phyloP scores from a whole-genome alignment of 2,888 invertebrate genomes.

The Mythimna pallens region DNA sequence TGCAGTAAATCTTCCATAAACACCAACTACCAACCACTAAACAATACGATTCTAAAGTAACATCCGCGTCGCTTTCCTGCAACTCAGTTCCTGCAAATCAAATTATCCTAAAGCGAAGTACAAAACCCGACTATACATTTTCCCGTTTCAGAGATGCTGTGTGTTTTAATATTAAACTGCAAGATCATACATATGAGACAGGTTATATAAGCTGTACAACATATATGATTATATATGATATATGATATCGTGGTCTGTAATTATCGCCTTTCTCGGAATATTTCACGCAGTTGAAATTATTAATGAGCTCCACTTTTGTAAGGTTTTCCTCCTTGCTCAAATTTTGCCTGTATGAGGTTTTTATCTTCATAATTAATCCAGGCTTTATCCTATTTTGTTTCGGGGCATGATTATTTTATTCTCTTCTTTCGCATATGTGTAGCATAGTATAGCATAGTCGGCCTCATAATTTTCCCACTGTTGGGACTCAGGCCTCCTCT shows the following conservation, averaged over 20 bases:
- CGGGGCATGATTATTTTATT: not conserved
- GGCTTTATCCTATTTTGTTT: not conserved
- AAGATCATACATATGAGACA: conserved; percentile 36
- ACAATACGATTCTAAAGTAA: conserved; percentile 1
- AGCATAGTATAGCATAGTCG: no score
- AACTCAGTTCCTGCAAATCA: conserved; percentile 13
- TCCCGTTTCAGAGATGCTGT: conserved; percentile 12
- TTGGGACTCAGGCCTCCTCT: no score
- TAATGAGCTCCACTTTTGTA: conserved; percentile 34
- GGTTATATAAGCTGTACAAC: not conserved
- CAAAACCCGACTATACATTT: conserved; percentile 3
- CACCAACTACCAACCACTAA: not conserved
- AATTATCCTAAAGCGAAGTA: conserved; percentile 34
- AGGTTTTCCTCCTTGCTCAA: conserved; percentile 45
- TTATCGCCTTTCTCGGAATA: conserved; percentile 48
- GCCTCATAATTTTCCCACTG: no score
- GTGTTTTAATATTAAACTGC: conserved; percentile 28
- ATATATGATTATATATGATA: conserved; percentile 27
- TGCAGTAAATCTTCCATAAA: not conserved
- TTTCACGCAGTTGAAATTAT: conserved; percentile 45
- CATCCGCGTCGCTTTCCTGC: not conserved
- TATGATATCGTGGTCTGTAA: conserved; percentile 22
- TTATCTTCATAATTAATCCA: not conserved
- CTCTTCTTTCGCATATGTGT: not conserved
- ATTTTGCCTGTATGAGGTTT: conserved; percentile 10